These are phyloP conservation scores for Polypterus senegalus DNA, from an alignment of 2,113 vertebrate genomes.

Conservation along the genomic window DNA sequence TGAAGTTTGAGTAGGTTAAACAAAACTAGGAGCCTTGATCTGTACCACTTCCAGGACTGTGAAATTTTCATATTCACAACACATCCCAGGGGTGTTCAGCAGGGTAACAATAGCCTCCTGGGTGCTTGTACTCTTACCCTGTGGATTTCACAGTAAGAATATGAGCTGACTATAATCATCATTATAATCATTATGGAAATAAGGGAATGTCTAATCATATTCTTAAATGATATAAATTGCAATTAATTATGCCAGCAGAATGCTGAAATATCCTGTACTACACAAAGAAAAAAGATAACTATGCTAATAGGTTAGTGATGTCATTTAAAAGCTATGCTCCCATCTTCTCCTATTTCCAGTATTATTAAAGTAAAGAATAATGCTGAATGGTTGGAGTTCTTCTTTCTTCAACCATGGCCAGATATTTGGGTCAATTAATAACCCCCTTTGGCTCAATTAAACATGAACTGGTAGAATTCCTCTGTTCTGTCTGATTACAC, in stretches of 20 bases:
- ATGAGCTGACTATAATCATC: neutral
- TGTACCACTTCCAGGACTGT: no score
- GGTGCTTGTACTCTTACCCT: no score
- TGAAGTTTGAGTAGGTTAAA: no score
- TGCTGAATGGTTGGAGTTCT: neutral
- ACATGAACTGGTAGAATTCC: neutral
- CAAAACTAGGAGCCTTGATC: no score
- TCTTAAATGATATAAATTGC: neutral
- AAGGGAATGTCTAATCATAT: neutral
- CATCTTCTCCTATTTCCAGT: neutral
- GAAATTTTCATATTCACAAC: no score
- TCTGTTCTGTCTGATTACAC: no score
- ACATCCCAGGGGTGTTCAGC: no score
- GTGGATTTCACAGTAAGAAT: neutral
- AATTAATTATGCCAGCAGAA: neutral
- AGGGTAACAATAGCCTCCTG: no score
- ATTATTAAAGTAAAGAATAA: neutral
- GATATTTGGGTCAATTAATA: neutral
- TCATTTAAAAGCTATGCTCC: no score
- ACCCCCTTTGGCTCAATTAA: neutral
- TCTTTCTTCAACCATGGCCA: neutral
- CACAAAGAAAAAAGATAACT: neutral
- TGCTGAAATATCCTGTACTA: neutral
- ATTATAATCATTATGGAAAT: neutral
- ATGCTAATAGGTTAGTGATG: neutral